phyloP scores from a whole-genome alignment of 2,113 vertebrate species.

The Cinclus mexicanus region DNA sequence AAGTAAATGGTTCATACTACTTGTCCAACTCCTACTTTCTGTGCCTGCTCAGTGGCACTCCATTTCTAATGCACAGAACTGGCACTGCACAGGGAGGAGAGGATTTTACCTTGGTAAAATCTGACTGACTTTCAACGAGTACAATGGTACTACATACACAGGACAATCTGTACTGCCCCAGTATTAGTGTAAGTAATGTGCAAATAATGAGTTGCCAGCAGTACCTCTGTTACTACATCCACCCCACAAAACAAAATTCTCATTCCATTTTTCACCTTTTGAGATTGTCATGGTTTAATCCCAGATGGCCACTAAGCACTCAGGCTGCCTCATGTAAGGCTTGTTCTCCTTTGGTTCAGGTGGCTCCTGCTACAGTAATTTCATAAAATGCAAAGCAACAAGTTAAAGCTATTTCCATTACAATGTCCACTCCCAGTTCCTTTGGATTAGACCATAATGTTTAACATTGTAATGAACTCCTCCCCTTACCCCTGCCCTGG shows the following conservation, averaged over 20 bases:
- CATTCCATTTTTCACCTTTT: not conserved
- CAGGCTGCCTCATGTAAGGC: not conserved
- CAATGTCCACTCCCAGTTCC: not conserved
- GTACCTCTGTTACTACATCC: not conserved
- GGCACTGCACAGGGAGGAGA: not conserved
- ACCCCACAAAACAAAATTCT: not conserved
- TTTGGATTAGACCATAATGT: not conserved
- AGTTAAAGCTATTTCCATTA: not conserved
- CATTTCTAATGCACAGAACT: not conserved
- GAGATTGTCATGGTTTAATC: not conserved
- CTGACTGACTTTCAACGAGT: not conserved
- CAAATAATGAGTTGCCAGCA: not conserved
- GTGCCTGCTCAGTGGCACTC: not conserved
- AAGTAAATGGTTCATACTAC: not conserved
- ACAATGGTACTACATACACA: not conserved
- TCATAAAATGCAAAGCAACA: not conserved
- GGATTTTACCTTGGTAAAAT: not conserved
- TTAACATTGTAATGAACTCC: not conserved
- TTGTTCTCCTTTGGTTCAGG: not conserved
- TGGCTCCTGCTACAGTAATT: not conserved
- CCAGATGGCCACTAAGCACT: not conserved
- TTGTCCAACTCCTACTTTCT: rapidly evolving
- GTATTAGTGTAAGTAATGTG: not conserved
- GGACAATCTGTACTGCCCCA: not conserved
- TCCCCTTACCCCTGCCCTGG: not conserved